These are phyloP conservation scores for Pollenia amentaria DNA, from an alignment of 2,888 invertebrate genomes.

Conservation along the genomic window DNA sequence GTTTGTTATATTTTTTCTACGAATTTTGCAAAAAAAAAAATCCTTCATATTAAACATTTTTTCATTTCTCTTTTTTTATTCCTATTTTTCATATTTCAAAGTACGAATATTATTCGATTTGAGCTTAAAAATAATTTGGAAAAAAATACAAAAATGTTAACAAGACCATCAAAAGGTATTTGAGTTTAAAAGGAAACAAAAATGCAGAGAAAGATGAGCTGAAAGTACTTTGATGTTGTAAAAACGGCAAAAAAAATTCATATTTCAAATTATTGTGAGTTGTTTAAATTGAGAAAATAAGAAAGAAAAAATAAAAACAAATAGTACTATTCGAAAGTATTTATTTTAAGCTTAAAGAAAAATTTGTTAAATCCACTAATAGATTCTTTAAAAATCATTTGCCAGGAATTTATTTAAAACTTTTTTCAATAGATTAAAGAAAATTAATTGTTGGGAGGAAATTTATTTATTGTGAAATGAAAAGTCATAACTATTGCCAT, in stretches of 20 bases:
- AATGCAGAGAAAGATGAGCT: slow-evolving; percentile 18
- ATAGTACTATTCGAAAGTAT: not conserved
- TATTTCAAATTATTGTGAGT: slow-evolving; percentile 55
- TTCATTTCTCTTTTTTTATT: not conserved
- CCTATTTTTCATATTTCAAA: slow-evolving; percentile 5
- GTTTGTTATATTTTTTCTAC: slow-evolving; percentile 65
- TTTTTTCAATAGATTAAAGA: no score
- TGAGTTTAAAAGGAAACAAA: not conserved
- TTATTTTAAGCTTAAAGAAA: not conserved
- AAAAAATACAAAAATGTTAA: slow-evolving; percentile 49
- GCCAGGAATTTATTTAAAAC: no score
- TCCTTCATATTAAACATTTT: slow-evolving; percentile 23
- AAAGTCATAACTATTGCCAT: no score
- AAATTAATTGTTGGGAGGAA: no score
- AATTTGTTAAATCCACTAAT: not conserved
- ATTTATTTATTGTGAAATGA: no score
- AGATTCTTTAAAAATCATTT: no score
- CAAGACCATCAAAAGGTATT: slow-evolving; percentile 50
- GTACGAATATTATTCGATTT: slow-evolving; percentile 65
- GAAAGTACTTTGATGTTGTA: slow-evolving; percentile 62
- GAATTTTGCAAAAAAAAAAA: slow-evolving; percentile 50
- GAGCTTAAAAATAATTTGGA: slow-evolving; percentile 49
- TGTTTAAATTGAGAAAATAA: slow-evolving; percentile 20
- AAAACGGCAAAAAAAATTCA: slow-evolving; percentile 38
- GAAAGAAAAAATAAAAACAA: not conserved